These are phyloP conservation scores for Bellardia bayeri DNA, from an alignment of 2,888 invertebrate species.

Conservation along the genomic window DNA sequence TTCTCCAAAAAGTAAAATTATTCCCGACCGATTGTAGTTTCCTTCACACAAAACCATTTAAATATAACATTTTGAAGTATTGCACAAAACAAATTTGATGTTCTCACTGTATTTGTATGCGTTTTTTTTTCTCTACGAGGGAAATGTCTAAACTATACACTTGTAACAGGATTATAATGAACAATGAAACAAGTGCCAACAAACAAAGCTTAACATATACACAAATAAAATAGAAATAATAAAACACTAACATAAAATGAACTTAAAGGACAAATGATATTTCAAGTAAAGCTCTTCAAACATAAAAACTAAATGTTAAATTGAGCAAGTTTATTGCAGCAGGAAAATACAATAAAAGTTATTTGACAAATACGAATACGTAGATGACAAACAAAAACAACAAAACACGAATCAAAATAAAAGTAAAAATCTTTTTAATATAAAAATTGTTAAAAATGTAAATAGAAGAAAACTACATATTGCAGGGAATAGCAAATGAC, in stretches of 20 bases:
- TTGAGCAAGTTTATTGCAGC: constrained; percentile 36
- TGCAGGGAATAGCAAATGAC: not conserved
- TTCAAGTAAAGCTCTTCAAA: constrained; percentile 43
- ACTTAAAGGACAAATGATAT: constrained; percentile 37
- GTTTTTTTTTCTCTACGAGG: not conserved
- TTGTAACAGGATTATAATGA: constrained; percentile 50
- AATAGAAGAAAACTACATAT: constrained; percentile 35
- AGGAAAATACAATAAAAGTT: constrained; percentile 41
- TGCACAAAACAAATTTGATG: not conserved
- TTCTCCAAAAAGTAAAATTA: too few species aligned
- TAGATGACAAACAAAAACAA: constrained; percentile 30
- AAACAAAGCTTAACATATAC: constrained; percentile 18
- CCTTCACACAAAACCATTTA: not conserved
- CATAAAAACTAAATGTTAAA: constrained; percentile 51
- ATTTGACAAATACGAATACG: constrained; percentile 22
- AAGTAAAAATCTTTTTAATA: constrained; percentile 1
- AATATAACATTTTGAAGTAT: not conserved
- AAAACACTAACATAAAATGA: constrained; percentile 24
- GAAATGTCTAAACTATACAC: constrained; percentile 29
- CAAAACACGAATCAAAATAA: not conserved
- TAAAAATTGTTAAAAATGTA: constrained; percentile 35
- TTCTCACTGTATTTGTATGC: not conserved
- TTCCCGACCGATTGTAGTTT: not conserved
- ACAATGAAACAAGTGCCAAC: constrained; percentile 53
- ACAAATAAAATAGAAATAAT: constrained; percentile 11